Percentiles rank a stretch among this genome's conserved stretches.
Conservation (phyloP, 1,140 invertebrate genomes). For the Ceratitis capitata region DNA sequence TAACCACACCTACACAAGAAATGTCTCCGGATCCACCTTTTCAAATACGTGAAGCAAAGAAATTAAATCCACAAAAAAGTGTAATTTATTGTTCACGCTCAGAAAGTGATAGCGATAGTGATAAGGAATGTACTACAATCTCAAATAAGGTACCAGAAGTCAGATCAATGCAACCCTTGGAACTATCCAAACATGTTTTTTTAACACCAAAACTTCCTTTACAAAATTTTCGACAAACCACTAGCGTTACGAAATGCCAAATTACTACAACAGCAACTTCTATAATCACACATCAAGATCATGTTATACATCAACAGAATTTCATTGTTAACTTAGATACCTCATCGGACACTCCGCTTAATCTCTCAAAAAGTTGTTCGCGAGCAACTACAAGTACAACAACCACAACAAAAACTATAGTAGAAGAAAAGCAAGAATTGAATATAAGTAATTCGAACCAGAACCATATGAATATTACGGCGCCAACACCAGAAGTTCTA, state of each 20-base stretch:
- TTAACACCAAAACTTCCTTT: background rate
- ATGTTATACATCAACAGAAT: background rate
- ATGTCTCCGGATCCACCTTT: background rate
- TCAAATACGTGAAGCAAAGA: background rate
- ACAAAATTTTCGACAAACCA: background rate
- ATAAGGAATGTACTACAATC: background rate
- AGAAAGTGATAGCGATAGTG: conserved; percentile 1
- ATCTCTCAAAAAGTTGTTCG: background rate
- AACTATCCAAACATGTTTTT: background rate
- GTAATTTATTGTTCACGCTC: background rate
- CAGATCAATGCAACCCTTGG: background rate
- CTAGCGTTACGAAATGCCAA: conserved; percentile 10
- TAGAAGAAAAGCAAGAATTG: background rate
- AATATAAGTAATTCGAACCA: background rate
- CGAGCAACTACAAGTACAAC: background rate
- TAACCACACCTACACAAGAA: background rate
- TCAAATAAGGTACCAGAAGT: background rate
- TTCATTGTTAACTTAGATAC: background rate
- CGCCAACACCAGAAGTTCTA: background rate
- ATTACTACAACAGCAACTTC: background rate
- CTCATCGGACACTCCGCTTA: background rate
- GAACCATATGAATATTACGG: background rate
- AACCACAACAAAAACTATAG: background rate
- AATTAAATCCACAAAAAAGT: background rate
- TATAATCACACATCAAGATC: background rate